Evolutionary conservation across 1,140 invertebrate genomes (phyloP).

Genomic region (Brachionus angularis): DNA sequence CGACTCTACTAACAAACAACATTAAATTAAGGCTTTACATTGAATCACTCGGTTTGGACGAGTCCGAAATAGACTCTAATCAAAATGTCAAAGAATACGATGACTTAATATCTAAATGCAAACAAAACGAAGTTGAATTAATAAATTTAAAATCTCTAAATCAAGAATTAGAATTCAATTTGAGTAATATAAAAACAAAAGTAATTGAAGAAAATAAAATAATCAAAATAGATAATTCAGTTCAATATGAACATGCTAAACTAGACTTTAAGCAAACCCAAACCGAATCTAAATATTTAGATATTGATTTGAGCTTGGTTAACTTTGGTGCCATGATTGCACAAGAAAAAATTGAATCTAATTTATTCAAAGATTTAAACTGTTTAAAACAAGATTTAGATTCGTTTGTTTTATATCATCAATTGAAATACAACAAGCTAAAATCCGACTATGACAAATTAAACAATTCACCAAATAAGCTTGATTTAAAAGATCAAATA

Average conservation of each 20-base stretch:
- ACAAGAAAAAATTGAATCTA: not conserved
- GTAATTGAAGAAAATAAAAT: no score
- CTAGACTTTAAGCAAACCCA: no score
- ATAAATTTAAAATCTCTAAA: not conserved
- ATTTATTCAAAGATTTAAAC: not conserved
- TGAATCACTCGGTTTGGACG: constrained; percentile 14
- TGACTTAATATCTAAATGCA: not conserved
- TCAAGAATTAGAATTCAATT: constrained; percentile 6
- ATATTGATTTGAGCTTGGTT: no score
- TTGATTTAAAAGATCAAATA: constrained; percentile 27
- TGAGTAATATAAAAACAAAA: no score
- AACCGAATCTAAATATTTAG: no score
- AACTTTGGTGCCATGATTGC: constrained; percentile 5
- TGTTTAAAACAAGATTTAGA: not conserved
- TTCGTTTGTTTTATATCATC: not conserved
- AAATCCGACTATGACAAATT: no score
- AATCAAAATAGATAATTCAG: no score
- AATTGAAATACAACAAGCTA: not conserved
- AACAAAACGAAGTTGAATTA: not conserved
- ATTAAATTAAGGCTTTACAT: constrained; percentile 30
- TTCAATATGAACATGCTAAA: no score
- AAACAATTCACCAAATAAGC: not conserved
- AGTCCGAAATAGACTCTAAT: not conserved
- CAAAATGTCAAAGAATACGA: constrained; percentile 26
- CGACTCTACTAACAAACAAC: constrained; percentile 30